phyloP scores from a whole-genome alignment of 2,113 vertebrate genomes.

The Dicentrarchus labrax region DNA sequence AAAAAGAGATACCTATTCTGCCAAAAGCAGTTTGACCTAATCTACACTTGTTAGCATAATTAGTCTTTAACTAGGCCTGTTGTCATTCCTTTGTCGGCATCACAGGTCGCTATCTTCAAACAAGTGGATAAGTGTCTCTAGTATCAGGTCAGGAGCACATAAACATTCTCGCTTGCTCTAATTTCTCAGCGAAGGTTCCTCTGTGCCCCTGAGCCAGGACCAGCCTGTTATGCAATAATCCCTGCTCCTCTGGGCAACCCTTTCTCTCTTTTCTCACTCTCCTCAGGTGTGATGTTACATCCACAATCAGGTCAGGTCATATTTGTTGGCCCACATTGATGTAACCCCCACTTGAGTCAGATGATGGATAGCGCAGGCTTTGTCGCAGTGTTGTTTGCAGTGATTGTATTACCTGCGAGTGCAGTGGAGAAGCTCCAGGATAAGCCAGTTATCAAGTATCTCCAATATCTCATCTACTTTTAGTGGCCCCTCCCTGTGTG shows the following conservation, averaged over 20 bases:
- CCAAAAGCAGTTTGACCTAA: neutral
- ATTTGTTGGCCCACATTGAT: conserved; percentile 70
- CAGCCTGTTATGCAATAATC: conserved; percentile 59
- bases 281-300: conserved; percentile 66
- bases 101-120: conserved; percentile 16
- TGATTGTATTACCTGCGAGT: conserved; percentile 68
- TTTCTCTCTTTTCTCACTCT: conserved; percentile 16
- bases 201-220: conserved; percentile 19
- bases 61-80: too few species aligned
- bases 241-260: neutral
- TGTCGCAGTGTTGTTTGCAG: conserved; percentile 44
- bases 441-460: conserved; percentile 56
- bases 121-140: neutral
- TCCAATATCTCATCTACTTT: conserved; percentile 60
- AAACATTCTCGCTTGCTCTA: conserved; percentile 52
- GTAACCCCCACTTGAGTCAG: conserved; percentile 42
- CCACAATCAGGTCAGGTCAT: conserved; percentile 74
- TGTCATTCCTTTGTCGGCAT: neutral
- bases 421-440: conserved; percentile 29
- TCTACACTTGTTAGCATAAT: neutral
- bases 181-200: conserved; percentile 43
- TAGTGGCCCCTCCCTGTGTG: conserved; percentile 8
- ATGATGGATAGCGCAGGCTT: conserved; percentile 60
- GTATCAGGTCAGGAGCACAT: conserved; percentile 39
- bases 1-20: neutral